Evolutionary conservation across 2,113 vertebrate genomes (phyloP).

Genomic region (Macaca nemestrina): DNA sequence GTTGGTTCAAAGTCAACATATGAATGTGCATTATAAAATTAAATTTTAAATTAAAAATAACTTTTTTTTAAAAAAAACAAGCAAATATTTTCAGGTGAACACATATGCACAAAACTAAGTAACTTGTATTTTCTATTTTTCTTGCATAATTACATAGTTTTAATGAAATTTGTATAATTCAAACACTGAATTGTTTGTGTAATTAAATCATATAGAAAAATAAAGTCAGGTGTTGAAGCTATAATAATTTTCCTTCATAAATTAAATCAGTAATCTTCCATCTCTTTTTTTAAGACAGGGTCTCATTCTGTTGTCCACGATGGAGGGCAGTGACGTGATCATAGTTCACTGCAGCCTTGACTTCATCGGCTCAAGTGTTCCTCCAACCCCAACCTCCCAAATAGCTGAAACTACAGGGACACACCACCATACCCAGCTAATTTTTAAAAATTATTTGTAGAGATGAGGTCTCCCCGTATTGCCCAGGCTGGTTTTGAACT

Average conservation of each 20-base stretch:
- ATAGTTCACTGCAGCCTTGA: not conserved
- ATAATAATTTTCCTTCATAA: constrained; percentile 1
- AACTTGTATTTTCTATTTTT: not conserved
- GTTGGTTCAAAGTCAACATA: not conserved
- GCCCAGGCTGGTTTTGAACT: not conserved
- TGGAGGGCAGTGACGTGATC: not conserved
- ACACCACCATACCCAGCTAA: not conserved
- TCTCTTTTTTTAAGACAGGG: not conserved
- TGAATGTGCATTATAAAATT: constrained; percentile 5
- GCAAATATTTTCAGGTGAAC: not conserved
- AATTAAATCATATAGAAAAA: constrained; percentile 40
- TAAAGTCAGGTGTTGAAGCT: not conserved
- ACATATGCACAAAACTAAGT: not conserved
- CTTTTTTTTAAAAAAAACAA: not conserved
- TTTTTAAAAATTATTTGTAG: not conserved
- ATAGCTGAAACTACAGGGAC: not conserved
- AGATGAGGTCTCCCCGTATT: not conserved
- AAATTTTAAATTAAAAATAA: constrained; percentile 27
- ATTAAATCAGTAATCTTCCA: constrained; percentile 6
- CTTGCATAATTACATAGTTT: not conserved
- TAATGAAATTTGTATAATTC: not conserved
- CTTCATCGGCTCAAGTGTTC: not conserved
- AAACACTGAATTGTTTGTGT: constrained; percentile 8
- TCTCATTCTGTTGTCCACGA: not conserved
- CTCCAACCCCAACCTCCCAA: not conserved